phyloP scores from a whole-genome alignment of 2,888 invertebrate species.

The Sepioteuthis lessoniana region DNA sequence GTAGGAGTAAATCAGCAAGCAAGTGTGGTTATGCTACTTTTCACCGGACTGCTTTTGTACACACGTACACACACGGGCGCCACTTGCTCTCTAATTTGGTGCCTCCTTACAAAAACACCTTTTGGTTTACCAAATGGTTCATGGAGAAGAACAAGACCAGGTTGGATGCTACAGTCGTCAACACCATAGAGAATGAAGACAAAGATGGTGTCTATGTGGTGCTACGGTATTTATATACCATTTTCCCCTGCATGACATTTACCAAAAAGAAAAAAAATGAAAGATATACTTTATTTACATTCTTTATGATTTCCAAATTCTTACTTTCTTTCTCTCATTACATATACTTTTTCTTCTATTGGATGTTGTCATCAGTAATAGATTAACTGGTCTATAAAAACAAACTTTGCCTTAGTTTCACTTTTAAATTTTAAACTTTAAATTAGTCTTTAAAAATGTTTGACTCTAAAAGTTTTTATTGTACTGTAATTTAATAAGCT shows the following conservation, averaged over 20 bases:
- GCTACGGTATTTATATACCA: conserved; percentile 41
- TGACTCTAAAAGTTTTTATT: background rate
- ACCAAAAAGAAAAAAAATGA: background rate
- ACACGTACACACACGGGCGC: background rate
- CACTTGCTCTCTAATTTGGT: background rate
- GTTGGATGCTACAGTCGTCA: background rate
- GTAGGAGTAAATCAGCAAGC: background rate
- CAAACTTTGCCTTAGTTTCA: background rate
- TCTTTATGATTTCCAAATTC: too few species aligned
- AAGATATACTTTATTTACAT: background rate
- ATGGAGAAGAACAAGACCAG: background rate
- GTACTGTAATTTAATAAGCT: background rate
- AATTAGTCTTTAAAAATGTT: background rate
- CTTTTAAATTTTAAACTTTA: background rate
- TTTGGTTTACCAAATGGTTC: conserved; percentile 7
- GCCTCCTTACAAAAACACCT: conserved; percentile 10
- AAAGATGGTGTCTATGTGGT: conserved; percentile 36
- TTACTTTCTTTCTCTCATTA: too few species aligned
- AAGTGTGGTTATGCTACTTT: background rate
- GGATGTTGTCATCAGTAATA: background rate
- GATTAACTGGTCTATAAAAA: background rate
- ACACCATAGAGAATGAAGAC: conserved; percentile 36
- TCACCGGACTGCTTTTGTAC: too few species aligned
- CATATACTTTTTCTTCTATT: background rate
- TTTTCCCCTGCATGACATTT: background rate